phyloP scores from a whole-genome alignment of 2,113 vertebrate species.

The Pelodiscus sinensis region DNA sequence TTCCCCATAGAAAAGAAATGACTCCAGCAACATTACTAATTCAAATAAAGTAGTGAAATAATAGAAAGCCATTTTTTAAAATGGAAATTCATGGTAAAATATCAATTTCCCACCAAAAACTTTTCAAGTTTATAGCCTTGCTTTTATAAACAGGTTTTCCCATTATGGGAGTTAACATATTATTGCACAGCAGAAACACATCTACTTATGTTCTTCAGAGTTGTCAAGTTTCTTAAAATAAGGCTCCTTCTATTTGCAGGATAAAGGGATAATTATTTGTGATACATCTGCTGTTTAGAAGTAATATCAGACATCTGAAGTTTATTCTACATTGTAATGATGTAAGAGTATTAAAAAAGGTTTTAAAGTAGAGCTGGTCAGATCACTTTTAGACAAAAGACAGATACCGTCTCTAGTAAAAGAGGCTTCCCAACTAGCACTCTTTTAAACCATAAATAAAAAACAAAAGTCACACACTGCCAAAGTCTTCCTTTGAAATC shows the following conservation, averaged over 20 bases:
- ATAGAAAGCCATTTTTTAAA: constrained; percentile 23
- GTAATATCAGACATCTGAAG: background rate
- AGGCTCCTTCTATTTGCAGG: background rate
- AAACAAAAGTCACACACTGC: background rate
- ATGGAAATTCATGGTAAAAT: background rate
- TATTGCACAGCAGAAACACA: background rate
- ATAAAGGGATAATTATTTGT: background rate
- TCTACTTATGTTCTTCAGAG: background rate
- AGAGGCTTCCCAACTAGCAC: background rate
- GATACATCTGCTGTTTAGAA: background rate
- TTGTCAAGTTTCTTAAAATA: background rate
- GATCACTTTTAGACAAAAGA: constrained; percentile 1
- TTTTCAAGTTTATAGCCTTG: constrained; percentile 12
- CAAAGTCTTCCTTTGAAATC: background rate
- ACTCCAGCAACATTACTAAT: background rate
- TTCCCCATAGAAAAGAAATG: constrained; percentile 21
- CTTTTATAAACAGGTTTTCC: constrained; percentile 48
- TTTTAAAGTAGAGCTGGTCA: background rate
- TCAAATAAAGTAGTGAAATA: constrained; percentile 15
- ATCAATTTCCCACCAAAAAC: constrained; percentile 35
- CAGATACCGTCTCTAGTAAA: background rate
- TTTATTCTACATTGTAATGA: constrained; percentile 19
- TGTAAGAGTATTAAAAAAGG: constrained; percentile 5
- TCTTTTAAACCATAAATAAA: constrained; percentile 24
- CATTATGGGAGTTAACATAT: constrained; percentile 6